Evolutionary conservation across 2,797 vertebrate genomes (phyloP), one percentile per base, ranked within the genome.

Genomic region (Pterois miles): DNA sequence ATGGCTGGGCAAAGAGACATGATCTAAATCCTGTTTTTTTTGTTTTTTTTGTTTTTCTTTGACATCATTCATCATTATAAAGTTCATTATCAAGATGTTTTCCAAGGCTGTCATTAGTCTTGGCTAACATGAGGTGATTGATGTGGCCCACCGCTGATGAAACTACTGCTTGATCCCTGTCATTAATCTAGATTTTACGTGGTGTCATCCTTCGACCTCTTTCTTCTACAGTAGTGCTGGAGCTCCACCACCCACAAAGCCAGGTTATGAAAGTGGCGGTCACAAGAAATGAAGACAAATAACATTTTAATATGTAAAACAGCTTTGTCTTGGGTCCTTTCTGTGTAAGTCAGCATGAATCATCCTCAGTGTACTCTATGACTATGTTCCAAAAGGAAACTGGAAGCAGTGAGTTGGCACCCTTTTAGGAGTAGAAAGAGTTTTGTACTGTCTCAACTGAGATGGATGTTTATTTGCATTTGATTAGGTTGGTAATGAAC

Each of bases 171-270:
- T 93, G 93, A 96, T 96, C 94, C 93, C 89, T 89, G 91, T 94
- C 95, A 97, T 97, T 96, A 96, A 96, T 97, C 96, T 96, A 93
- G 92, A 96, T 96, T 95, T 96, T 94, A 90, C 76, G 77, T 90
- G 87, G 93, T 95, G 94, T 96, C 95, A 96, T 96, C 94, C 91
- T 93, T 90, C 88, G 81, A 88, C 83, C 75, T 70, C 80, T 78
- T 80, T 81, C 58, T 76, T 76, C 79, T 64, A 33, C 50, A 76
- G 31, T 50, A 54, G 33, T 58, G 72, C 53, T 46, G 59, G 78
- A 73, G 71, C 57, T 65, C 71, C 58, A 56, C 78, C 57, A 74
- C 69, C 64, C 34, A 29, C 46, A 76, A 76, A 72, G 70, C 38
- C 74, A 81, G 70, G 46, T 78, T 76, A 72, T 75, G 31, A 25